Evolutionary conservation across 2,888 invertebrate species (phyloP).

Genomic region (Pterostichus madidus): DNA sequence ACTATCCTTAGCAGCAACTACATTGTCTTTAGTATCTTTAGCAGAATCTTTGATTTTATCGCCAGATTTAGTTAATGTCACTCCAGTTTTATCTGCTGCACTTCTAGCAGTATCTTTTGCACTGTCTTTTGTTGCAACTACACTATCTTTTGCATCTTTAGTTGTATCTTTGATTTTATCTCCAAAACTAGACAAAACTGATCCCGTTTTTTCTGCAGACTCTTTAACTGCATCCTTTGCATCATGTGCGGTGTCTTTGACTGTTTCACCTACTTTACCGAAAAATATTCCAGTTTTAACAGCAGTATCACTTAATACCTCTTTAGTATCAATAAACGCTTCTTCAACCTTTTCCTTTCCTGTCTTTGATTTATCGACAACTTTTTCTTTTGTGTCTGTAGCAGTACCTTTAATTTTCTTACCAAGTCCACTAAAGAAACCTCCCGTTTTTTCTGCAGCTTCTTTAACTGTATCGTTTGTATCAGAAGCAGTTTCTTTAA

Average conservation of each 20-base stretch:
- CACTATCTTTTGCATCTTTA: slow-evolving; percentile 67
- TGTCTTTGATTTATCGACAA: slow-evolving; percentile 2
- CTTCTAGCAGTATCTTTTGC: background rate
- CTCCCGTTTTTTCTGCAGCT: slow-evolving; percentile 63
- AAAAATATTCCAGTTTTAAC: slow-evolving; percentile 66
- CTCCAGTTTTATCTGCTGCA: slow-evolving; percentile 72
- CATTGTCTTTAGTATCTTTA: background rate
- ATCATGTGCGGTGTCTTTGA: slow-evolving; percentile 58
- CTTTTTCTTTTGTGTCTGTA: slow-evolving; percentile 15
- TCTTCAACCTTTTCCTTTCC: slow-evolving; percentile 48
- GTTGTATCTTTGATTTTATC: slow-evolving; percentile 65
- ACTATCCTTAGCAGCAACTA: slow-evolving; percentile 47
- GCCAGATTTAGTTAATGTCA: background rate
- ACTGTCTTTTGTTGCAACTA: slow-evolving; percentile 8
- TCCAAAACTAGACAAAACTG: slow-evolving; percentile 60
- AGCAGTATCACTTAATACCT: background rate
- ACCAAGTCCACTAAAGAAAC: slow-evolving; percentile 63
- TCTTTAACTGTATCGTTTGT: slow-evolving; percentile 38
- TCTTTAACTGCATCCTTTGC: slow-evolving; percentile 50
- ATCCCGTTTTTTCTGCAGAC: slow-evolving; percentile 64
- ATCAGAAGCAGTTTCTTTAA: slow-evolving; percentile 48
- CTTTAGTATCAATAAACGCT: slow-evolving; percentile 17
- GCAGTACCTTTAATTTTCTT: slow-evolving; percentile 41
- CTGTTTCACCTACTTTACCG: slow-evolving; percentile 68
- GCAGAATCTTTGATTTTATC: slow-evolving; percentile 16